Percentiles rank a stretch among this genome's conserved stretches.
Conservation (phyloP, 2,797 vertebrate genomes). For the Micropoecilia bifurca region DNA sequence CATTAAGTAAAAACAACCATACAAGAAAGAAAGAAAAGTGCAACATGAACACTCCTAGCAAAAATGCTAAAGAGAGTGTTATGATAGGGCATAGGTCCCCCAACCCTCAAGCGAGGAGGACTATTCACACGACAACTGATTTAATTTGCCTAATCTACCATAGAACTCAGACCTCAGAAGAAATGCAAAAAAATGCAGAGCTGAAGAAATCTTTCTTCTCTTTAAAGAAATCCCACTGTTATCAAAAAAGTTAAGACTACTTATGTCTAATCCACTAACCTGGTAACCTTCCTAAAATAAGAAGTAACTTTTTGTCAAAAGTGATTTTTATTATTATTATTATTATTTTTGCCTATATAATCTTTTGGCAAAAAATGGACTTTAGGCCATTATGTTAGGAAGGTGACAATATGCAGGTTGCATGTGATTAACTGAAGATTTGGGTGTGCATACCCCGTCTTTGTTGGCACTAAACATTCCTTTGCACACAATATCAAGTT, state of each 20-base stretch:
- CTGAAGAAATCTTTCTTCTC: not conserved
- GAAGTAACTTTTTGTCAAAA: too few species aligned
- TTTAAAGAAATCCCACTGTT: not conserved
- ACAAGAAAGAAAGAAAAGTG: not conserved
- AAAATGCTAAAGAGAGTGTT: not conserved
- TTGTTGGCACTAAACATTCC: not conserved
- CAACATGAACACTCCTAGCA: not conserved
- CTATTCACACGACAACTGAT: not conserved
- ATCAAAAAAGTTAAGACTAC: not conserved
- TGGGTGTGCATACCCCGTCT: not conserved
- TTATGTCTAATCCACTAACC: not conserved
- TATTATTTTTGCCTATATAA: too few species aligned
- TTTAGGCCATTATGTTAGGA: too few species aligned
- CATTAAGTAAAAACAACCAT: not conserved
- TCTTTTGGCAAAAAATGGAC: too few species aligned
- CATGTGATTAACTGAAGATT: not conserved
- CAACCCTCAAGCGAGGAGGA: not conserved
- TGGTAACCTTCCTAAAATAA: too few species aligned
- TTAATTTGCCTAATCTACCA: not conserved
- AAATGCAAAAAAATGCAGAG: not conserved
- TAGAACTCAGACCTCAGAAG: not conserved
- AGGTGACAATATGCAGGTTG: not conserved
- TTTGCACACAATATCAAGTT: slow-evolving; percentile 14
- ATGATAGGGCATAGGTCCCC: not conserved
- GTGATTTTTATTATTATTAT: too few species aligned